A percentile compares a stretch with the other conserved stretches of the same genome.
phyloP scores from a whole-genome alignment of 2,888 invertebrate species.

The Mimumesa dahlbomi region DNA sequence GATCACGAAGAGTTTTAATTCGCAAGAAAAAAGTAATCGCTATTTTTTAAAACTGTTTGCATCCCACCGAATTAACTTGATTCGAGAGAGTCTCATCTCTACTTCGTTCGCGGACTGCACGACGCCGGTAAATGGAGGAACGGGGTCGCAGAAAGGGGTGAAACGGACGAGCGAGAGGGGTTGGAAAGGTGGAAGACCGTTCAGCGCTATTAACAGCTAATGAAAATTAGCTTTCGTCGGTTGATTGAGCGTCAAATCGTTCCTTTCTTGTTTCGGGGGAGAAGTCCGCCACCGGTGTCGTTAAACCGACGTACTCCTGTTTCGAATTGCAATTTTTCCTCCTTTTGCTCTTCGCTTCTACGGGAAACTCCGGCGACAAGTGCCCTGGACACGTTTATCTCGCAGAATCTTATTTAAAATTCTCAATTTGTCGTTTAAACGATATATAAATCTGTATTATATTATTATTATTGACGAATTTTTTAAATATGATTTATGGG shows the following conservation, averaged over 20 bases:
- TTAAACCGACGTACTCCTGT: conserved; percentile 69
- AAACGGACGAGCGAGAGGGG: conserved; percentile 23
- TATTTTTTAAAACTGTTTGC: conserved; percentile 45
- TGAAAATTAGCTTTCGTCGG: conserved; percentile 80
- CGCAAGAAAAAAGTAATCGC: no score
- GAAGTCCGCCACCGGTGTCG: conserved; percentile 71
- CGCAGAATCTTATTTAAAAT: neutral
- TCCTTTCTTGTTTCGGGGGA: conserved; percentile 77
- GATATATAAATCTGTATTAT: no score
- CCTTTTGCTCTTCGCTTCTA: conserved; percentile 11
- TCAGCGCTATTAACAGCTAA: conserved; percentile 78
- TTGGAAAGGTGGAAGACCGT: conserved; percentile 47
- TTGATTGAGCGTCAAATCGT: conserved; percentile 80
- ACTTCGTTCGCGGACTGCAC: conserved; percentile 45
- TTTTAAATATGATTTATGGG: no score
- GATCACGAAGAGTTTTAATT: no score
- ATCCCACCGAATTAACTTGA: conserved; percentile 35
- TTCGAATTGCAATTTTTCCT: conserved; percentile 50
- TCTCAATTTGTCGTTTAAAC: no score
- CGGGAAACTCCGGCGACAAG: conserved; percentile 47
- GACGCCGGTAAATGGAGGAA: conserved; percentile 40
- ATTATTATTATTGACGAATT: no score
- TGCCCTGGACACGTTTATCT: neutral
- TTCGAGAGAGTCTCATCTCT: conserved; percentile 31
- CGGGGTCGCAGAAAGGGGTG: conserved; percentile 35